These are phyloP conservation scores for Hetaerina americana DNA, from an alignment of 1,140 invertebrate genomes.

Conservation along the genomic window DNA sequence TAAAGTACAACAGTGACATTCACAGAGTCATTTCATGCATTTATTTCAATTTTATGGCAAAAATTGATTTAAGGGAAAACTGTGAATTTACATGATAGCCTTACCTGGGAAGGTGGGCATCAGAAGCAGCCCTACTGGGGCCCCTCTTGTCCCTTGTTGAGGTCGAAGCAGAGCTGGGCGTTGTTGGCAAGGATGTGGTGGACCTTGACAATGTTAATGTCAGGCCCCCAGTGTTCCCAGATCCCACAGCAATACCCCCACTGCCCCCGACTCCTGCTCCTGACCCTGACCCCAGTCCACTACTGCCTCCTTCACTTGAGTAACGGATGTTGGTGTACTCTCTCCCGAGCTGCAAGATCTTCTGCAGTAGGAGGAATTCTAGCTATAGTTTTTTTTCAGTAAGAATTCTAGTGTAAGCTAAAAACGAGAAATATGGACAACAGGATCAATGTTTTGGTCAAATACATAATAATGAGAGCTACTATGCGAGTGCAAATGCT, in stretches of 20 bases:
- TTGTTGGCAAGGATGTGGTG: constrained; percentile 22
- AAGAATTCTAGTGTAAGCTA: not conserved
- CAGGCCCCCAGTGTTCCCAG: constrained; percentile 6
- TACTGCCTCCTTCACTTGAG: constrained; percentile 13
- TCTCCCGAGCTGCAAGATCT: constrained; percentile 63
- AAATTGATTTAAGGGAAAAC: too few species aligned
- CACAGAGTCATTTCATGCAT: too few species aligned
- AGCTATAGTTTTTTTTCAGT: constrained; percentile 1
- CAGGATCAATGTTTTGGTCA: not conserved
- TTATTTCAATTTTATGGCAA: too few species aligned
- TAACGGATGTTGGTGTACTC: constrained; percentile 86
- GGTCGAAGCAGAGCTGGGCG: constrained; percentile 14
- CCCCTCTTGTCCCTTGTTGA: constrained; percentile 12
- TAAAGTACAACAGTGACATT: too few species aligned
- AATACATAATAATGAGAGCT: not conserved
- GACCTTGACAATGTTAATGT: constrained; percentile 16
- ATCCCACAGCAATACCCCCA: not conserved
- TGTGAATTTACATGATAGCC: too few species aligned
- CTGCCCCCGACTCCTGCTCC: constrained; percentile 5
- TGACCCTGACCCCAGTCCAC: not conserved
- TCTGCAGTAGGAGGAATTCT: constrained; percentile 33
- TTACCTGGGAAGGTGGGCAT: constrained; percentile 17
- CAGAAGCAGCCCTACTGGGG: constrained; percentile 14
- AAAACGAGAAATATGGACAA: not conserved
- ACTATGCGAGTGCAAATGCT: too few species aligned